Percentiles rank a stretch among this genome's conserved stretches.
These are phyloP conservation scores for Setipinna tenuifilis DNA, from an alignment of 2,797 vertebrate species.

Conservation along the genomic window DNA sequence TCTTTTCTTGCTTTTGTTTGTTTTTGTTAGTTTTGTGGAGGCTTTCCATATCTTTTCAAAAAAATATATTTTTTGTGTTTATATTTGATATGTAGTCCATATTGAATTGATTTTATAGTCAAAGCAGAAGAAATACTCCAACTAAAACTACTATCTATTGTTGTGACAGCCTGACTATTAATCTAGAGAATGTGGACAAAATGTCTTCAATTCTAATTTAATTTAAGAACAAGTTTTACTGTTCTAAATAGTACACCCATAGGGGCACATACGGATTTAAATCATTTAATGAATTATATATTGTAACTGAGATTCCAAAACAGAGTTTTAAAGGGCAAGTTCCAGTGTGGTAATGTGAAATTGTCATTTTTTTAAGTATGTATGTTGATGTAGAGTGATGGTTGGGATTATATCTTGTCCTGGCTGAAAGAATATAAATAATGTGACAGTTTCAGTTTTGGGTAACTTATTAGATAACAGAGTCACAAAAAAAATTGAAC, in stretches of 20 bases:
- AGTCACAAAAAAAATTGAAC: neutral
- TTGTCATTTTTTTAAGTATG: neutral
- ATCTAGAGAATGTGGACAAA: neutral
- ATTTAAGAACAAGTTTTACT: neutral
- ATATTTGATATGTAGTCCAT: neutral
- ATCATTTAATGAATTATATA: neutral
- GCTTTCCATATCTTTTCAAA: neutral
- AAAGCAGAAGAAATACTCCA: neutral
- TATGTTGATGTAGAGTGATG: neutral
- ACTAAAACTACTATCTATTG: neutral
- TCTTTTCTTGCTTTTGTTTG: neutral
- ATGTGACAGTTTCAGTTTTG: neutral
- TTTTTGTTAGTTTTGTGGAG: neutral
- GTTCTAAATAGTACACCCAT: neutral
- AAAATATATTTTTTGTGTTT: neutral
- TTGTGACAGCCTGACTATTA: neutral
- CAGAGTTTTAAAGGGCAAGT: neutral
- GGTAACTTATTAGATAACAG: neutral
- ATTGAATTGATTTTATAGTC: neutral
- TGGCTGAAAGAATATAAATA: neutral
- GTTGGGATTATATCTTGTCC: neutral
- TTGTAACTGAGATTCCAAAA: neutral
- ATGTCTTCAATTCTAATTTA: neutral
- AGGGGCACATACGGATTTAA: neutral
- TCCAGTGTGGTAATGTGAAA: neutral